A percentile compares a stretch with the other conserved stretches of the same genome.
Conservation (phyloP, 2,113 vertebrate genomes). For the Aldabrachelys gigantea region DNA sequence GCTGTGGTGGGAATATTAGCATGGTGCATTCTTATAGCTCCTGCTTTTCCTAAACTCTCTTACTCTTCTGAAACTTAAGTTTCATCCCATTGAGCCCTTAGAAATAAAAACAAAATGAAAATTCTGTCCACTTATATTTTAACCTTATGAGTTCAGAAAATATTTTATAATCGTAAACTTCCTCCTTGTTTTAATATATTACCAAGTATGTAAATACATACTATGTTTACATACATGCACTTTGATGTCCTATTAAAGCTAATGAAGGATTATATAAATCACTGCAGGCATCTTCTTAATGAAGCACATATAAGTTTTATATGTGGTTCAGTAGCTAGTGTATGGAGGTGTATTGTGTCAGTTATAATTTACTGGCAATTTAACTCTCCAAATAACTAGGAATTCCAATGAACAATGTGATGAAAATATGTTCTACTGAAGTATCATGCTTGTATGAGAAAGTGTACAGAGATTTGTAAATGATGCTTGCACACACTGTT, state of each 20-base stretch:
- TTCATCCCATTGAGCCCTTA: not conserved
- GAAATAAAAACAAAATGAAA: not conserved
- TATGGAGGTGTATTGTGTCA: not conserved
- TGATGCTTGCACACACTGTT: not conserved
- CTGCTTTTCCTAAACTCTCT: not conserved
- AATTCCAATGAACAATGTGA: not conserved
- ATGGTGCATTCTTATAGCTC: not conserved
- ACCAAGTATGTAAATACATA: not conserved
- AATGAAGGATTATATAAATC: constrained; percentile 33
- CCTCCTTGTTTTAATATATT: not conserved
- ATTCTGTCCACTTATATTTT: not conserved
- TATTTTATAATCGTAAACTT: not conserved
- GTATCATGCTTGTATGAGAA: not conserved
- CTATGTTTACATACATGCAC: constrained; percentile 6
- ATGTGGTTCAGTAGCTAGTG: not conserved
- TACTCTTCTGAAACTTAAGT: not conserved
- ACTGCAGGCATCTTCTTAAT: constrained; percentile 34
- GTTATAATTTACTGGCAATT: not conserved
- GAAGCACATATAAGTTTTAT: not conserved
- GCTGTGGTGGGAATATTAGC: not conserved
- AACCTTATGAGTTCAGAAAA: not conserved
- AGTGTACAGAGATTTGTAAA: not conserved
- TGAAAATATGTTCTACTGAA: not conserved
- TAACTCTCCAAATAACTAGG: not conserved
- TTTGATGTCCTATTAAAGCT: constrained; percentile 12